Conservation (phyloP, 2,888 invertebrate genomes). For the Platycheirus albimanus region DNA sequence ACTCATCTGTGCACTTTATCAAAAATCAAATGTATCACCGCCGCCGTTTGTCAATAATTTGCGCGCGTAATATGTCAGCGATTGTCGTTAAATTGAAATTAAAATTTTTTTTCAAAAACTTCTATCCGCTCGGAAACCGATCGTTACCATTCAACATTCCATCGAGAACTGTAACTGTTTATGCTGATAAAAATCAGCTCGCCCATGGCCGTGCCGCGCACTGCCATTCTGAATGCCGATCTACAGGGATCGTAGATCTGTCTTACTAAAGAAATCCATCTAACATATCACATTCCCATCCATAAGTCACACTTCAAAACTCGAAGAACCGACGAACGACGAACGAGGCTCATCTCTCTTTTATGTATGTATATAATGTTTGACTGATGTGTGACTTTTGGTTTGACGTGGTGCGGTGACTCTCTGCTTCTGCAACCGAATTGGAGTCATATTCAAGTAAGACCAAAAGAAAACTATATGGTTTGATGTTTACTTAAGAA, state of each 20-base stretch:
- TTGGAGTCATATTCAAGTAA: constrained; percentile 21
- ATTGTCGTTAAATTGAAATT: no score
- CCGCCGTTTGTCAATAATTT: no score
- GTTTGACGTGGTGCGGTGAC: constrained; percentile 30
- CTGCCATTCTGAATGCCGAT: constrained; percentile 20
- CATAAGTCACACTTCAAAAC: constrained; percentile 56
- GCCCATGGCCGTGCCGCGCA: constrained; percentile 74
- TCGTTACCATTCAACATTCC: constrained; percentile 74
- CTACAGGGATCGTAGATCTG: constrained; percentile 32
- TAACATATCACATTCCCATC: constrained; percentile 54
- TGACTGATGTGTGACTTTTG: constrained; percentile 55
- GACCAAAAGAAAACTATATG: constrained; percentile 46
- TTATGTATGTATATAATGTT: no score
- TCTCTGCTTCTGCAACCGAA: constrained; percentile 33
- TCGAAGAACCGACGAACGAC: constrained; percentile 42
- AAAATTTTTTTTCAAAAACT: background rate
- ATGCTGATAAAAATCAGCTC: constrained; percentile 76
- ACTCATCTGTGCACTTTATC: no score
- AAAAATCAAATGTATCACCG: no score
- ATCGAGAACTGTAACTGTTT: constrained; percentile 77
- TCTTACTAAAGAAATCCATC: constrained; percentile 53
- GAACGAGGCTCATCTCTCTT: constrained; percentile 38
- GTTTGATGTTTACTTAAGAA: constrained; percentile 69
- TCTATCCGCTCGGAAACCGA: constrained; percentile 39
- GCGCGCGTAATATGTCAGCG: constrained; percentile 8